phyloP scores from a whole-genome alignment of 2,888 invertebrate species.

The Yponomeuta evonymella region DNA sequence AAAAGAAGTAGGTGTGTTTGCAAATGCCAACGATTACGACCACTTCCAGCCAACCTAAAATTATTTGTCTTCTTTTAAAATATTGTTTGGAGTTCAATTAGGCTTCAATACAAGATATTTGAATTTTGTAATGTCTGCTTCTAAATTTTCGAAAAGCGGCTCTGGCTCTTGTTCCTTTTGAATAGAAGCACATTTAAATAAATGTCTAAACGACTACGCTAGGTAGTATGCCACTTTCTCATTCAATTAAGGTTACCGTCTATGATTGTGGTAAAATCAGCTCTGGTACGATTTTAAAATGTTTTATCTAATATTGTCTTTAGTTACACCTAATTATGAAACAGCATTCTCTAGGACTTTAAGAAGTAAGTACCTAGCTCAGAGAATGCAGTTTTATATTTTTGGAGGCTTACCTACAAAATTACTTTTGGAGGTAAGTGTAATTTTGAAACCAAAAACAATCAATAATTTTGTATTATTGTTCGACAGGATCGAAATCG shows the following conservation, averaged over 20 bases:
- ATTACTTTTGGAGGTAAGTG: too few relatives aligned
- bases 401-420: not conserved
- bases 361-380: too few relatives aligned
- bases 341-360: too few relatives aligned
- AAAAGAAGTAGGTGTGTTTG: not conserved
- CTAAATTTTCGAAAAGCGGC: too few relatives aligned
- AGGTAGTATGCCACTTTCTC: not conserved
- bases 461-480: not conserved
- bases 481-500: conserved; percentile 53
- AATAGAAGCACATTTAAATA: not conserved
- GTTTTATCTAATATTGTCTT: too few relatives aligned
- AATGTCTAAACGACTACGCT: not conserved
- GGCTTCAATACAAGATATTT: too few relatives aligned
- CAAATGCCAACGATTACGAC: not conserved
- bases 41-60: not conserved
- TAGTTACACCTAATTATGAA: too few relatives aligned
- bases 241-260: conserved; percentile 8
- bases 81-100: too few relatives aligned
- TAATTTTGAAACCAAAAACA: too few relatives aligned
- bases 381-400: not conserved
- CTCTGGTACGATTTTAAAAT: not conserved
- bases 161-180: not conserved
- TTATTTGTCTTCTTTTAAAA: not conserved
- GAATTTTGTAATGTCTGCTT: too few relatives aligned
- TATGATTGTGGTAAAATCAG: not conserved